Conservation (phyloP, 2,113 vertebrate genomes). For the Pygoscelis antarcticus region DNA sequence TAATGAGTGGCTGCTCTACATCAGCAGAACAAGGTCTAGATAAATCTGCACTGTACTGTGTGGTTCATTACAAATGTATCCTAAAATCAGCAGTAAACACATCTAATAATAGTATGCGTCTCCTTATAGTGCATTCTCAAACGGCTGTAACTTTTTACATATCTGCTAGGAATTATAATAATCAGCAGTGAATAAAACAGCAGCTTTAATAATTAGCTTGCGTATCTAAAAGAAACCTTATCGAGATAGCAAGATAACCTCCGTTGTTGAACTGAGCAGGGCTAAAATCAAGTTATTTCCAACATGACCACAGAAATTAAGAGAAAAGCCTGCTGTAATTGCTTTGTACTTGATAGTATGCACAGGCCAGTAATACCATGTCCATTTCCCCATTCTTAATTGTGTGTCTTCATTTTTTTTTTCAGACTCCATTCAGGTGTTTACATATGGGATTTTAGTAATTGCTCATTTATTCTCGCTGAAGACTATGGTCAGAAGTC, state of each 20-base stretch:
- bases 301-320: not conserved
- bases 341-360: not conserved
- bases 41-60: not conserved
- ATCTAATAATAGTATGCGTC: not conserved
- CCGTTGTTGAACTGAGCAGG: not conserved
- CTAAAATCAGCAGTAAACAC: not conserved
- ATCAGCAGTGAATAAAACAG: not conserved
- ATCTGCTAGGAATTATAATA: not conserved
- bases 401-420: not conserved
- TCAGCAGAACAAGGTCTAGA: not conserved
- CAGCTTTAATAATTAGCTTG: not conserved
- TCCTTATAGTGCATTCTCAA: not conserved
- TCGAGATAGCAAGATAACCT: not conserved
- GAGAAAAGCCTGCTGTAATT: not conserved
- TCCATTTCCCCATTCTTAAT: not conserved
- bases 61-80: fast-evolving
- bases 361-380: not conserved
- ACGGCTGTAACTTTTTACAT: too few species aligned
- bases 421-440: not conserved
- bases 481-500: not conserved
- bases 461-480: not conserved
- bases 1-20: not conserved
- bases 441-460: not conserved
- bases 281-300: not conserved
- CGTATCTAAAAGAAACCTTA: too few species aligned